phyloP scores from a whole-genome alignment of 1,140 invertebrate species.

The Triops longicaudatus region DNA sequence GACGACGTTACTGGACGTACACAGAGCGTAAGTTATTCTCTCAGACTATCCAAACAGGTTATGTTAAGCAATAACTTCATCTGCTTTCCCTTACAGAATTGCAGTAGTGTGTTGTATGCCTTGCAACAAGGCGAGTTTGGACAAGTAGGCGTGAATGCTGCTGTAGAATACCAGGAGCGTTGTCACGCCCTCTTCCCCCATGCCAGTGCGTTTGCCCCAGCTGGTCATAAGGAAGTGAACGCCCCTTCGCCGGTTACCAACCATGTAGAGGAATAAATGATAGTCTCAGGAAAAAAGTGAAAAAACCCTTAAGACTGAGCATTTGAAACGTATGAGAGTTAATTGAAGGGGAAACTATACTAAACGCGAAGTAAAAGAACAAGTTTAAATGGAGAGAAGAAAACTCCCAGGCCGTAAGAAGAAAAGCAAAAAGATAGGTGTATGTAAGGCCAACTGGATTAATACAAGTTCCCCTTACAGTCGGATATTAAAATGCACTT shows the following conservation, averaged over 20 bases:
- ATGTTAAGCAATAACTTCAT: conserved; percentile 2
- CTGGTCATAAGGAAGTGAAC: conserved; percentile 23
- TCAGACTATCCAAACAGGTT: conserved; percentile 31
- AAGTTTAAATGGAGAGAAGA: conserved; percentile 10
- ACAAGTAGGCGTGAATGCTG: conserved; percentile 50
- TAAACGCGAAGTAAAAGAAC: not conserved
- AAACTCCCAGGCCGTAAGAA: not conserved
- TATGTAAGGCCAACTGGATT: not conserved
- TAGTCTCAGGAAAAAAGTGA: not conserved
- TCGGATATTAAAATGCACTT: not conserved
- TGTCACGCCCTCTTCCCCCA: conserved; percentile 61
- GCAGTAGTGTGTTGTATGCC: conserved; percentile 63
- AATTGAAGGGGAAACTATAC: no score
- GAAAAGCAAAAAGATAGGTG: not conserved
- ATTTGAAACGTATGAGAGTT: not conserved
- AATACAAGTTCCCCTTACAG: not conserved
- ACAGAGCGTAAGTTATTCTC: conserved; percentile 36
- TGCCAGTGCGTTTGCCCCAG: conserved; percentile 40
- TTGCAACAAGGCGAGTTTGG: conserved; percentile 71
- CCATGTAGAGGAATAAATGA: conserved; percentile 20
- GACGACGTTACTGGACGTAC: conserved; percentile 37
- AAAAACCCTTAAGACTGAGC: not conserved
- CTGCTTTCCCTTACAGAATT: conserved; percentile 50
- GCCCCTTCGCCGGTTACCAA: conserved; percentile 20
- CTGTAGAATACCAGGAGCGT: conserved; percentile 56